Conservation (phyloP, 30 jellyfish, hydroid and myxozoan species). For the Aurelia aurita complex sp. Pacific region DNA sequence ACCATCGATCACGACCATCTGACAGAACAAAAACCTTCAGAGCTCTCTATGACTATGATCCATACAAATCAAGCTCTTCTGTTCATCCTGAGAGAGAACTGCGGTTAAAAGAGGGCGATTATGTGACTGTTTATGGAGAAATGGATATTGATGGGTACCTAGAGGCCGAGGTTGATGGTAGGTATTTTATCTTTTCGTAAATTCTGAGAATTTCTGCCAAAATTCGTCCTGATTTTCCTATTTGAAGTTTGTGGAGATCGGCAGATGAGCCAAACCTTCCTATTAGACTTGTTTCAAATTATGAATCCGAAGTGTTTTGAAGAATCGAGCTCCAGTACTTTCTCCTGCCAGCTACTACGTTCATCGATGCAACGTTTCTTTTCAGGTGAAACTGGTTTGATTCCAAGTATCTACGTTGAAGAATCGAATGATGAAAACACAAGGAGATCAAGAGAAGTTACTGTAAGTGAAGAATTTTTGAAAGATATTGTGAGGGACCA, state of each 20-base stretch:
- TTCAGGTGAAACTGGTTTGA: slow-evolving; percentile 82
- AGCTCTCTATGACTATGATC: slow-evolving; percentile 85
- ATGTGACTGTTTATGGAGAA: slow-evolving; percentile 88
- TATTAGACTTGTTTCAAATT: too few species aligned
- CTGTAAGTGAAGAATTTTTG: slow-evolving; percentile 11
- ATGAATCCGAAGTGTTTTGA: too few species aligned
- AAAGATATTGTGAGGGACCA: not conserved
- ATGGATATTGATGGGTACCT: slow-evolving; percentile 86
- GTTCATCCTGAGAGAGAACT: slow-evolving; percentile 83
- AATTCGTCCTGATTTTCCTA: too few species aligned
- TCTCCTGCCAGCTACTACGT: not conserved
- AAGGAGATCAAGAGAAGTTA: not conserved
- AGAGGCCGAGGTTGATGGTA: slow-evolving; percentile 91
- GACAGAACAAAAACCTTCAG: slow-evolving; percentile 33
- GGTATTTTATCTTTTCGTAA: not conserved
- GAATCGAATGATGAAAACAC: slow-evolving; percentile 53
- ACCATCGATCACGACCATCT: slow-evolving; percentile 32
- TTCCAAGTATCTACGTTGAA: slow-evolving; percentile 96
- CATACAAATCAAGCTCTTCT: slow-evolving; percentile 72
- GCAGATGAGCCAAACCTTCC: too few species aligned
- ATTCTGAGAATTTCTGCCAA: too few species aligned
- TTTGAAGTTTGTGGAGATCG: too few species aligned
- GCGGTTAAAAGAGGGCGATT: slow-evolving; percentile 86
- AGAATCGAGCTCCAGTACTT: too few species aligned
- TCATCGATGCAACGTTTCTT: not conserved